Evolutionary conservation across 2,797 vertebrate species (phyloP), one percentile per base, ranked within the genome.

Genomic region (Ispidina picta): DNA sequence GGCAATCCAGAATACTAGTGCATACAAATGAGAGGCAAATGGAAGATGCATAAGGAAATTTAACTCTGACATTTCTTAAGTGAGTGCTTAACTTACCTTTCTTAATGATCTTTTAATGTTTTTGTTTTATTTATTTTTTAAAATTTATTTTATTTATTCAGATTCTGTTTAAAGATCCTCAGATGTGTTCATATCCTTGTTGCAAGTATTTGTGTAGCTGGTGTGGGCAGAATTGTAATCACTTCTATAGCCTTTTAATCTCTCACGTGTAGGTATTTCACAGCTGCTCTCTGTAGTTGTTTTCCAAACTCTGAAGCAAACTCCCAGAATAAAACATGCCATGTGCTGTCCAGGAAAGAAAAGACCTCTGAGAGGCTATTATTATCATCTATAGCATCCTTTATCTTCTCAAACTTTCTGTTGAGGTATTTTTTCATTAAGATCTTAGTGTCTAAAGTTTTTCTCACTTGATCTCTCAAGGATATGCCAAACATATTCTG

Each of bases 61-160:
- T 92, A 86, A 73, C 74, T 73, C 80, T 89, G 76, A 58, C 41
- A n/a, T 92, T 83, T 85, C 75, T 70, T 68, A 77, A 86, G 66
- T 14, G 52, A 81, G 23, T 41, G 28, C 59, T 89, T 87, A 83
- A 73, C 79, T 86, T 88, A 39, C 55, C 43, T 72, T 75, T 66
- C 49, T 78, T 58, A 75, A 70, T 35, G 37, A 46, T 51, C 46
- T 83, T 92, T 39, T 89, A 83, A 95, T 63, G 44, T 39, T 56
- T 66, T 74, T 88, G 12, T 13, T 37, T 74, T 39, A 35, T 35
- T 35, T 35, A 35, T 35, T 35, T 35, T 10, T 35, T 35, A 9
- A 9, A 35, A 35, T 35, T 35, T 35, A 35, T 81, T 75, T 78
- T 64, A 9, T 91, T 83, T 83, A 48, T 90, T 60, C 74, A 66